A percentile compares a stretch with the other conserved stretches of the same genome.
These are phyloP conservation scores for Cebidichthys violaceus DNA, from an alignment of 2,113 vertebrate species.

Conservation along the genomic window DNA sequence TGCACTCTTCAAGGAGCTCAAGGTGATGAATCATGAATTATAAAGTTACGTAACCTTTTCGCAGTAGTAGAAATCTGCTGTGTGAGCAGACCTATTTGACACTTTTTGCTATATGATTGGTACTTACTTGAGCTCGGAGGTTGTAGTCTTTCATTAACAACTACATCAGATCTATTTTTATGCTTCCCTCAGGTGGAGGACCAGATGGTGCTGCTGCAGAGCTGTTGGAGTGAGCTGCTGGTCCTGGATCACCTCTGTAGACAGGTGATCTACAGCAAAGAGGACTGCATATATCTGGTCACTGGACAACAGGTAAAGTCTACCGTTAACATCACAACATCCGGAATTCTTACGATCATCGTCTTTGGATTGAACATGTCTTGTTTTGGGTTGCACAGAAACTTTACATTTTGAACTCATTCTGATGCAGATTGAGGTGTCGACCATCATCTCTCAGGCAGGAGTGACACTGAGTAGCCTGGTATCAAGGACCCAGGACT, in stretches of 20 bases:
- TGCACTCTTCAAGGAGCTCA: conserved; percentile 85
- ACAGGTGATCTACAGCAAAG: conserved; percentile 83
- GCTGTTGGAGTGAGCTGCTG: conserved; percentile 87
- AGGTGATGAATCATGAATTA: conserved; percentile 68
- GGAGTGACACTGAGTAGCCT: conserved; percentile 79
- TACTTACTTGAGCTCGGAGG: background rate
- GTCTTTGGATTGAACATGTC: background rate
- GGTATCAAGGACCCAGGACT: conserved; percentile 84
- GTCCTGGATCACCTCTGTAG: conserved; percentile 86
- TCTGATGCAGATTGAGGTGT: conserved; percentile 82
- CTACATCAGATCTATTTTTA: background rate
- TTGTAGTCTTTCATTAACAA: background rate
- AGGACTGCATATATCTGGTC: conserved; percentile 85
- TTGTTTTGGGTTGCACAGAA: background rate
- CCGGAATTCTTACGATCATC: background rate
- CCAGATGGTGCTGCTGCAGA: conserved; percentile 87
- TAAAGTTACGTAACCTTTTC: background rate
- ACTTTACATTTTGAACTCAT: background rate
- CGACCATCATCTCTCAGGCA: conserved; percentile 82
- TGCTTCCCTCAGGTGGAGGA: conserved; percentile 82
- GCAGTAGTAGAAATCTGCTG: background rate
- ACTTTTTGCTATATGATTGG: background rate
- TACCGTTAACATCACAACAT: background rate
- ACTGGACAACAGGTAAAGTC: conserved; percentile 85
- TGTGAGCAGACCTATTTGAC: background rate